phyloP scores from a whole-genome alignment of 2,113 vertebrate species.

The Nansenia antarctica region DNA sequence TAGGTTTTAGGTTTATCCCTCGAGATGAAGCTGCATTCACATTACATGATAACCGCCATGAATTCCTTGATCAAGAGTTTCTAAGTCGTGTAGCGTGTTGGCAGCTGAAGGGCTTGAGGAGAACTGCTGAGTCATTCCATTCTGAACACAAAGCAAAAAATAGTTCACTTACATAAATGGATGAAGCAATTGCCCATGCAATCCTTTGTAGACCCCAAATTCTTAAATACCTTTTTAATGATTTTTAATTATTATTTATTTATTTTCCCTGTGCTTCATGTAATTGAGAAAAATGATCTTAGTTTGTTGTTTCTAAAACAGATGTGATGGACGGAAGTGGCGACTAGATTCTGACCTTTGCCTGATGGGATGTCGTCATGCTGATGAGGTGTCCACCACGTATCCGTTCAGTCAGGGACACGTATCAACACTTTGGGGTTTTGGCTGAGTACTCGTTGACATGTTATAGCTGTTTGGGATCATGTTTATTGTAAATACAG shows the following conservation, averaged over 20 bases:
- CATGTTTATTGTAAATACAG: conserved; percentile 57
- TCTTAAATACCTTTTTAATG: neutral
- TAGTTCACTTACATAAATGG: neutral
- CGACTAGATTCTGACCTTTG: neutral
- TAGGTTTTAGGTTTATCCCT: neutral
- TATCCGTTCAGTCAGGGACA: neutral
- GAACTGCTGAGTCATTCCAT: neutral
- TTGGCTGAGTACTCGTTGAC: neutral
- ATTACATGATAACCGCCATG: no score
- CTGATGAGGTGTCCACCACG: neutral
- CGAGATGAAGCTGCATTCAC: neutral
- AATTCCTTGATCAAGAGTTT: no score
- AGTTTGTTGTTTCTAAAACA: neutral
- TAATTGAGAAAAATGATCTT: no score
- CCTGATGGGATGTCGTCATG: neutral
- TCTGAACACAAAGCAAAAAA: neutral
- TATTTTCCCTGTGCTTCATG: neutral
- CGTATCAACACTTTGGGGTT: neutral
- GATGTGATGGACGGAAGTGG: neutral
- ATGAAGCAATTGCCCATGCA: neutral
- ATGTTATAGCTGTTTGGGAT: conserved; percentile 40
- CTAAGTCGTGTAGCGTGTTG: no score
- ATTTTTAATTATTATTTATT: no score
- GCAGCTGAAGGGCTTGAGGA: neutral
- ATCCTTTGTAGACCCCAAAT: neutral